Evolutionary conservation across 2,113 vertebrate genomes (phyloP).

Genomic region (Meles meles): DNA sequence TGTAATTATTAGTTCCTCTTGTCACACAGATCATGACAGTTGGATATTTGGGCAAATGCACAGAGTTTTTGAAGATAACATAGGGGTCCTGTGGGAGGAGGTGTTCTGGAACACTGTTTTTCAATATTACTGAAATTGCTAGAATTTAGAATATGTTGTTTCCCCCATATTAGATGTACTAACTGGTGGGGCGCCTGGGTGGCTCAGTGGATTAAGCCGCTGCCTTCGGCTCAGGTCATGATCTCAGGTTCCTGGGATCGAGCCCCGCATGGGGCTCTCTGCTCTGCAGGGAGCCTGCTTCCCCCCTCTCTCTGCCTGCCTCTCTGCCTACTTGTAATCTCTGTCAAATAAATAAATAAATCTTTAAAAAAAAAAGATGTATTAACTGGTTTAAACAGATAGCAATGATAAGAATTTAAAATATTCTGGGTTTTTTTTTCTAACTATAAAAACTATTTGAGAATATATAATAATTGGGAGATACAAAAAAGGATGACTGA

Average conservation of each 20-base stretch:
- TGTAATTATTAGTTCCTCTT: neutral
- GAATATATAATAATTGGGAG: neutral
- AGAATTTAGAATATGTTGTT: neutral
- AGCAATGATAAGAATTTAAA: neutral
- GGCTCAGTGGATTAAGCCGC: too few species aligned
- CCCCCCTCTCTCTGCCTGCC: too few species aligned
- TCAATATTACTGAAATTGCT: neutral
- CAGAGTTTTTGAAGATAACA: neutral
- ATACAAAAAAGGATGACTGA: neutral
- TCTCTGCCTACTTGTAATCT: too few species aligned
- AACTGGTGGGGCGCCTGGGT: too few species aligned
- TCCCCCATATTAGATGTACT: neutral
- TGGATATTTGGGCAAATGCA: neutral
- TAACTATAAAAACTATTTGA: neutral
- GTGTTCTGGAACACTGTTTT: neutral
- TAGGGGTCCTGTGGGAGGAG: neutral
- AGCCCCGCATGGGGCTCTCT: too few species aligned
- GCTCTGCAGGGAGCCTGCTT: too few species aligned
- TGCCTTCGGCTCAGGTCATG: too few species aligned
- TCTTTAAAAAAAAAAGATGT: too few species aligned
- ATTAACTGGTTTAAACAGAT: neutral
- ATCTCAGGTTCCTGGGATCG: too few species aligned
- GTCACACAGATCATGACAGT: neutral
- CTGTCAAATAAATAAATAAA: too few species aligned
- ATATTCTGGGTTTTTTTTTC: neutral